Evolutionary conservation across 2,797 vertebrate genomes (phyloP), one percentile per base, ranked within the genome.

Genomic region (Sebastolobus alascanus): DNA sequence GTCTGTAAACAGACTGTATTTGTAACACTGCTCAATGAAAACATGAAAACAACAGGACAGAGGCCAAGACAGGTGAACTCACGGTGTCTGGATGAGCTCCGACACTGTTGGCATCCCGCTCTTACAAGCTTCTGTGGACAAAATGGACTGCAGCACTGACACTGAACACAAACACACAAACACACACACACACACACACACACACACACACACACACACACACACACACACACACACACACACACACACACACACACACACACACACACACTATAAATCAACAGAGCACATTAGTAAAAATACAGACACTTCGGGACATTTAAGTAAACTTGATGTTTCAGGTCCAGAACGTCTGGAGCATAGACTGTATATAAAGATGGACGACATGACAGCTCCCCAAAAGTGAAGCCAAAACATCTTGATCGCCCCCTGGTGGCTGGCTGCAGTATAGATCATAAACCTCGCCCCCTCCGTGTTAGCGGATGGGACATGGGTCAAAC

Each of bases 51-150:
- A 58, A 35, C 31, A 31, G 12, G 16, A 68, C 16, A 46, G 9
- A 29, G n/a, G 16, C 54, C 4, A 38, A 60, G 27, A 20, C 13
- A 40, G n/a, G n/a, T 3, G 55, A 61, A 95, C 98, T 98, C 95
- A 99, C 98, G 96, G 96, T 75, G 97, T 98, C 92, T 98, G 97
- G 77, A 99, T 93, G 90, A 99, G 97, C 87, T 96, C 96, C 50
- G 96, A 93, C 84, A 97, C 92, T 8, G 96, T 95, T 31, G 98
- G 98, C 97, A 99, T 97, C 79, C 97, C 96, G 11, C 95, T 96
- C 96, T 99, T 99, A 94, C 97, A 96, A 87, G 98, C 97, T 75
- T 99, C 98, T 74, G 96, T 95, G 86, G 98, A 98, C 94, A 99
- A 94, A 90, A 98, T 97, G 91, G 97, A 98, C 96, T 97, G 97